phyloP scores from a whole-genome alignment of 1,140 invertebrate species.

The Hypsibius dujardini region DNA sequence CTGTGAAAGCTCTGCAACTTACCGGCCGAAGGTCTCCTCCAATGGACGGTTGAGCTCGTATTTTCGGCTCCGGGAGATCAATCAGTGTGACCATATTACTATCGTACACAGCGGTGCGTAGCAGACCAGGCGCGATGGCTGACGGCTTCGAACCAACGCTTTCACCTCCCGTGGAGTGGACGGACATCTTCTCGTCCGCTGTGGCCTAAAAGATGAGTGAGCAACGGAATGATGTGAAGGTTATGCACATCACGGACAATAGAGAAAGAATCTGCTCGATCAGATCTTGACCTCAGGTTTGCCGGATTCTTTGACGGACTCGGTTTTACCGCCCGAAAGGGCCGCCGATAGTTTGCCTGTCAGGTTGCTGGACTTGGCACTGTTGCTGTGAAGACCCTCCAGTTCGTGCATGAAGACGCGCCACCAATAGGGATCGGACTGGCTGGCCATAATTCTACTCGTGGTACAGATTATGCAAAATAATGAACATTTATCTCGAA shows the following conservation, averaged over 20 bases:
- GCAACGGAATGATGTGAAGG: neutral
- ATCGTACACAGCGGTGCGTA: neutral
- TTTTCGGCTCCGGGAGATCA: neutral
- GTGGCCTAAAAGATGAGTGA: neutral
- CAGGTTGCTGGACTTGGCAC: neutral
- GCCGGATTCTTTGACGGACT: neutral
- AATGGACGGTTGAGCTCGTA: neutral
- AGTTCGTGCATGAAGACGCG: constrained; percentile 1
- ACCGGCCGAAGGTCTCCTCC: neutral
- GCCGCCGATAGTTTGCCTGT: neutral
- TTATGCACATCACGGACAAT: neutral
- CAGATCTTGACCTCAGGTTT: neutral
- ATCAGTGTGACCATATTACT: neutral
- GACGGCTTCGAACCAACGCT: too few relatives aligned
- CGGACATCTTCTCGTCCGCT: too few relatives aligned
- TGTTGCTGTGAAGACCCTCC: too few relatives aligned
- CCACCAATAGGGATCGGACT: neutral
- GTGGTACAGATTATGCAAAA: too few relatives aligned
- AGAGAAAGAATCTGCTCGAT: neutral
- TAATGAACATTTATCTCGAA: too few relatives aligned
- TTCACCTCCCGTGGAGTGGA: too few relatives aligned
- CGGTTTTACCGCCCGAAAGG: too few relatives aligned
- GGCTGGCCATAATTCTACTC: neutral
- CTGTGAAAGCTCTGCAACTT: neutral
- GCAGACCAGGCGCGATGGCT: neutral